Conservation (phyloP, 92 coral and sea anemone species). For the Anthopleura xanthogrammica region DNA sequence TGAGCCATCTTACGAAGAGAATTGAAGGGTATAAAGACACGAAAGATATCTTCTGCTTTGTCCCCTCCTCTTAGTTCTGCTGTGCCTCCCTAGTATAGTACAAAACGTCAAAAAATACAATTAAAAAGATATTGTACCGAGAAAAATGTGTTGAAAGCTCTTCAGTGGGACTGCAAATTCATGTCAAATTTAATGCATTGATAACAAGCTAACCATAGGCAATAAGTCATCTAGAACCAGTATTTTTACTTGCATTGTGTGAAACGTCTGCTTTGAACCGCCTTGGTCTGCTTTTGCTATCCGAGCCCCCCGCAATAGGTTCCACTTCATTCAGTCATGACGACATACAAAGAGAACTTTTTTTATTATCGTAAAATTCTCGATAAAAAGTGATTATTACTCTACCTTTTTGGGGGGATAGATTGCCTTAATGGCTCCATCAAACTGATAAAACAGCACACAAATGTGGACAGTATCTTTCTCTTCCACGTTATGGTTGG, state of each 20-base stretch:
- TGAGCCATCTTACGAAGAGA: constrained; percentile 38
- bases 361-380: not conserved
- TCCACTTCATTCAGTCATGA: too few species aligned
- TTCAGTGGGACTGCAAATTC: too few species aligned
- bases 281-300: too few species aligned
- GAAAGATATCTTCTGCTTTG: constrained; percentile 16
- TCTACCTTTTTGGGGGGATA: constrained; percentile 28
- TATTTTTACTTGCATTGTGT: too few species aligned
- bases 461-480: constrained; percentile 24
- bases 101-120: too few species aligned
- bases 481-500: constrained; percentile 4
- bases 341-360: too few species aligned
- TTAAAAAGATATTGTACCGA: not conserved
- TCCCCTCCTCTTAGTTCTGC: constrained; percentile 20
- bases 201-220: too few species aligned
- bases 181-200: too few species aligned
- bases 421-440: constrained; percentile 20
- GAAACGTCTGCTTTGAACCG: too few species aligned
- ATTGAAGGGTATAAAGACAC: constrained; percentile 31
- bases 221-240: too few species aligned
- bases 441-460: constrained; percentile 27
- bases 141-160: too few species aligned
- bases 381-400: not conserved
- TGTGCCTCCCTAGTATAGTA: constrained; percentile 33
- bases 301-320: too few species aligned